phyloP scores from a whole-genome alignment of 2,797 vertebrate species.

The Falco biarmicus region DNA sequence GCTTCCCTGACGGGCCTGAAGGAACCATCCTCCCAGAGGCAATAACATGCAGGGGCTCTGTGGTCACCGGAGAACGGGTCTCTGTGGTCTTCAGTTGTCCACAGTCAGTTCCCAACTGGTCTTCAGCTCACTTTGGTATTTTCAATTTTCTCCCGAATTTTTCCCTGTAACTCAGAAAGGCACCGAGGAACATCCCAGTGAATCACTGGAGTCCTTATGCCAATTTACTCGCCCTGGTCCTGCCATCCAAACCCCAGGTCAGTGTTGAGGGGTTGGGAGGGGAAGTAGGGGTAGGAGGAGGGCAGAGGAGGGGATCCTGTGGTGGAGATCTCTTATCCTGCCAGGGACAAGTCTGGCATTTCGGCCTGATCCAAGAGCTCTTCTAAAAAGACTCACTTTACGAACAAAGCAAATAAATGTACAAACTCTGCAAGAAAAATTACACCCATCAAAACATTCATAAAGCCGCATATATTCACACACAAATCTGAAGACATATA shows the following conservation, averaged over 20 bases:
- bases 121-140: not conserved
- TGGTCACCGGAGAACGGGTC: not conserved
- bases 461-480: not conserved
- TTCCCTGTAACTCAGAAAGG: not conserved
- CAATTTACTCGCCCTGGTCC: not conserved
- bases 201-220: not conserved
- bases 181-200: not conserved
- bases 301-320: not conserved
- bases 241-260: not conserved
- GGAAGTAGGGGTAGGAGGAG: not conserved
- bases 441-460: conserved; percentile 19
- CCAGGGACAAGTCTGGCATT: not conserved
- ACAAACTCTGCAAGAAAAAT: conserved; percentile 34
- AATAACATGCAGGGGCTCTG: not conserved
- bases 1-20: not conserved
- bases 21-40: not conserved
- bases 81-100: not conserved
- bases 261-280: not conserved
- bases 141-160: not conserved
- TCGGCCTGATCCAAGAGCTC: not conserved
- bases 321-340: not conserved
- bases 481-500: not conserved
- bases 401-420: conserved; percentile 13
- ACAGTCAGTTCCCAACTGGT: not conserved
- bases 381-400: not conserved